Percentiles rank a stretch among this genome's conserved stretches.
phyloP scores from a whole-genome alignment of 2,113 vertebrate genomes.

The Plectropomus leopardus region DNA sequence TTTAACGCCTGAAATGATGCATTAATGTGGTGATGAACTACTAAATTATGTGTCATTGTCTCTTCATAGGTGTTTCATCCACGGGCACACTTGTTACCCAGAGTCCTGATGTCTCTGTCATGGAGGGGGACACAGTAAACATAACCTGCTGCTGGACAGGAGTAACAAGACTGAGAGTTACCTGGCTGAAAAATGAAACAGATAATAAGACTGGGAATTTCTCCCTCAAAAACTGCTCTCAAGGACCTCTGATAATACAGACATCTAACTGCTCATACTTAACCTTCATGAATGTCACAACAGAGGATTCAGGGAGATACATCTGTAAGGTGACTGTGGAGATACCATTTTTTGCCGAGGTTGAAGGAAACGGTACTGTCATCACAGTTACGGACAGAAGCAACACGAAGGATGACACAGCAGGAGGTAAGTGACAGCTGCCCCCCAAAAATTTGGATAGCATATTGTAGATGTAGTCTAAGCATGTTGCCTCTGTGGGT shows the following conservation, averaged over 20 bases:
- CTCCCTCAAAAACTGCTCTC: accelerated
- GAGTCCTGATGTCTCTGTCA: slow-evolving; percentile 8
- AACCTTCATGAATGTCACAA: neutral
- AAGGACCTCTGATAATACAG: accelerated
- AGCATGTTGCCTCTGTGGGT: neutral
- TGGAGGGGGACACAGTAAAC: accelerated
- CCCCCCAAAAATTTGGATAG: neutral
- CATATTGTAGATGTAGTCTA: neutral
- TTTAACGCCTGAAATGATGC: too few species aligned
- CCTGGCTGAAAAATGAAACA: neutral
- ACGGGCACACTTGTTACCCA: neutral
- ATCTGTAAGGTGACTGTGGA: neutral
- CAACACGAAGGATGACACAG: neutral
- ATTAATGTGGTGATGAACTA: neutral
- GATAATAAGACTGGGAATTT: accelerated
- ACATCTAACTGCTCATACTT: neutral
- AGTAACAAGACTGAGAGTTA: accelerated
- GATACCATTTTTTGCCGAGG: accelerated
- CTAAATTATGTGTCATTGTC: accelerated
- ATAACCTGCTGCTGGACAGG: slow-evolving; percentile 44
- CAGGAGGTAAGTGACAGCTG: slow-evolving; percentile 9
- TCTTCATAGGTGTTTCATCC: slow-evolving; percentile 49
- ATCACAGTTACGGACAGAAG: slow-evolving; percentile 28
- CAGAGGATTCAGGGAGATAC: slow-evolving; percentile 23
- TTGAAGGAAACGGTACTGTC: neutral